A percentile compares a stretch with the other conserved stretches of the same genome.
phyloP scores from a whole-genome alignment of 1,140 invertebrate genomes.

The Micrasema minimum region DNA sequence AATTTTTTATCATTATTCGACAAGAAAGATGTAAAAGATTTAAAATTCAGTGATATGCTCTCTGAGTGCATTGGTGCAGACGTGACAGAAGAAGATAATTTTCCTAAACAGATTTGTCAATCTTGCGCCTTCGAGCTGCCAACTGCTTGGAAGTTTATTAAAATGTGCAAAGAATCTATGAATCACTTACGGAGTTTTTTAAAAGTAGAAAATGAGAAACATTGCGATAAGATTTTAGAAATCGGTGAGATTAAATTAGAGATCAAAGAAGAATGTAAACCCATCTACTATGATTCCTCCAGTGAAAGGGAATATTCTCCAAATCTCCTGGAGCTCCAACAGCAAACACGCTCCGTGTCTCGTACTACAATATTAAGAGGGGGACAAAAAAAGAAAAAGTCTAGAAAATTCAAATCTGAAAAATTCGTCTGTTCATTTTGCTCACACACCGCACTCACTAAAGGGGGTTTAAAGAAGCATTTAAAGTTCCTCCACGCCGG shows the following conservation, averaged over 20 bases:
- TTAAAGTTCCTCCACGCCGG: conserved; percentile 50
- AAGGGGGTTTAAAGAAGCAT: conserved; percentile 60
- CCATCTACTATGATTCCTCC: neutral
- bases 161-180: conserved; percentile 28
- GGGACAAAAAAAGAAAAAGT: conserved; percentile 9
- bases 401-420: conserved; percentile 54
- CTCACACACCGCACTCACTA: conserved; percentile 55
- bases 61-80: conserved; percentile 14
- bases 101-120: conserved; percentile 24
- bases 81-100: conserved; percentile 19
- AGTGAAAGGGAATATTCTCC: conserved; percentile 20
- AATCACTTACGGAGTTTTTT: conserved; percentile 6
- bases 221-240: neutral
- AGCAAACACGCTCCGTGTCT: neutral
- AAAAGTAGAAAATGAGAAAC: neutral
- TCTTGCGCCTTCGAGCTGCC: conserved; percentile 21
- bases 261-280: conserved; percentile 36
- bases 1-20: conserved; percentile 24
- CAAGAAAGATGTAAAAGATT: neutral
- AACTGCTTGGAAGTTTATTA: conserved; percentile 30
- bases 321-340: neutral
- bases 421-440: conserved; percentile 70
- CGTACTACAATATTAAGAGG: neutral
- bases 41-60: conserved; percentile 29
- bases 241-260: conserved; percentile 23